These are phyloP conservation scores for Gopherus flavomarginatus DNA, from an alignment of 2,113 vertebrate species.

Conservation along the genomic window DNA sequence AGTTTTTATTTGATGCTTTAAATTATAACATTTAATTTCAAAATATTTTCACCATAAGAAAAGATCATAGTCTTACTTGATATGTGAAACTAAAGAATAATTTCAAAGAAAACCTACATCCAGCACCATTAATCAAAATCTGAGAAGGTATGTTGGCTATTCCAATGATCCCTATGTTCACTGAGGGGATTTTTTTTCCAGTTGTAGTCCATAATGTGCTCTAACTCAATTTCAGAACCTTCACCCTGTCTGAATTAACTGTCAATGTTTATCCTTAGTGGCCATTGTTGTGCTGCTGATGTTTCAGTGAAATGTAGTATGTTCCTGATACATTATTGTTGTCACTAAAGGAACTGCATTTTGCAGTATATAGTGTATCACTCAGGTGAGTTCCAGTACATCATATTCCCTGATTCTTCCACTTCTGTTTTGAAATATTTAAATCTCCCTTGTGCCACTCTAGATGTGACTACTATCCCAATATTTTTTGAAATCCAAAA, in stretches of 20 bases:
- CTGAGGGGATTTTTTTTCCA: background rate
- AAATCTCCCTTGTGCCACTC: slow-evolving; percentile 51
- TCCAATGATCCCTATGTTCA: background rate
- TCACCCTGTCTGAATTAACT: background rate
- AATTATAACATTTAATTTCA: background rate
- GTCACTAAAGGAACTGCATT: background rate
- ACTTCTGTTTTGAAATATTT: slow-evolving; percentile 21
- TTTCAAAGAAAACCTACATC: background rate
- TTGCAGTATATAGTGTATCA: slow-evolving; percentile 5
- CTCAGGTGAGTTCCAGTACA: slow-evolving; percentile 7
- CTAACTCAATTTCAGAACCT: background rate
- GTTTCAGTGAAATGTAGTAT: background rate
- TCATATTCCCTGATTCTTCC: slow-evolving; percentile 28
- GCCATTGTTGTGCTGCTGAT: background rate
- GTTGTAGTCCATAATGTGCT: background rate
- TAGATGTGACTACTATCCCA: slow-evolving; percentile 65
- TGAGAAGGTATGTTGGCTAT: background rate
- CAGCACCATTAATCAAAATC: background rate
- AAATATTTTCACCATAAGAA: background rate
- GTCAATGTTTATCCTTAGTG: background rate
- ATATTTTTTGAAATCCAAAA: slow-evolving; percentile 61
- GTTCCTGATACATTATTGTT: background rate
- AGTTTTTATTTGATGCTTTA: background rate
- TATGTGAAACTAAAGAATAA: background rate
- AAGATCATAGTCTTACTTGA: background rate